phyloP scores from a whole-genome alignment of 2,888 invertebrate genomes.

The Cyrtodaria siliqua region DNA sequence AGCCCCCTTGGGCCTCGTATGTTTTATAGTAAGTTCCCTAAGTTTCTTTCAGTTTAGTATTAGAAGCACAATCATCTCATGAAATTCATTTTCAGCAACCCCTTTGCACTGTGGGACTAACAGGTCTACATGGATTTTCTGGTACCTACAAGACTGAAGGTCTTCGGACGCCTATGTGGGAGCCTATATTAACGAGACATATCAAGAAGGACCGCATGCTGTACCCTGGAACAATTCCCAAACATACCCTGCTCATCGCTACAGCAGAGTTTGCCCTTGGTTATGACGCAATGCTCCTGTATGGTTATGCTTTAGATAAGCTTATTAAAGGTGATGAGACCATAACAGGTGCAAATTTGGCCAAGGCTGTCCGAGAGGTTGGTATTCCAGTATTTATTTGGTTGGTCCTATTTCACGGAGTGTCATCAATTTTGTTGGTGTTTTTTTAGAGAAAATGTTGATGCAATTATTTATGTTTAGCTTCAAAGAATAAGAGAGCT shows the following conservation, averaged over 20 bases:
- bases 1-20: no score
- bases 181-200: conserved; percentile 45
- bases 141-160: conserved; percentile 55
- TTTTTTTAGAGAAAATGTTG: no score
- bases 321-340: conserved; percentile 51
- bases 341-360: conserved; percentile 53
- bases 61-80: no score
- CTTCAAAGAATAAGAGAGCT: no score
- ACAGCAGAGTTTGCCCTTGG: conserved; percentile 63
- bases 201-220: conserved; percentile 46
- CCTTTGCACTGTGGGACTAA: conserved; percentile 58
- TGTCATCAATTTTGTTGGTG: no score
- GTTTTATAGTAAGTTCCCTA: no score
- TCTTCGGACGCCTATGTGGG: conserved; percentile 52
- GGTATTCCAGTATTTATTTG: conserved; percentile 3
- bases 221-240: conserved; percentile 48
- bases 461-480: no score
- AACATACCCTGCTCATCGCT: conserved; percentile 46
- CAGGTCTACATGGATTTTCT: conserved; percentile 46
- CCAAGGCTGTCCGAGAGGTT: conserved; percentile 56
- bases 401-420: no score
- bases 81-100: conserved; percentile 30
- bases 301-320: conserved; percentile 49
- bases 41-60: no score
- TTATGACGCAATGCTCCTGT: conserved; percentile 65